Evolutionary conservation across 2,797 vertebrate genomes (phyloP), one percentile per base, ranked within the genome.

Genomic region (Syngnathus rostellatus): DNA sequence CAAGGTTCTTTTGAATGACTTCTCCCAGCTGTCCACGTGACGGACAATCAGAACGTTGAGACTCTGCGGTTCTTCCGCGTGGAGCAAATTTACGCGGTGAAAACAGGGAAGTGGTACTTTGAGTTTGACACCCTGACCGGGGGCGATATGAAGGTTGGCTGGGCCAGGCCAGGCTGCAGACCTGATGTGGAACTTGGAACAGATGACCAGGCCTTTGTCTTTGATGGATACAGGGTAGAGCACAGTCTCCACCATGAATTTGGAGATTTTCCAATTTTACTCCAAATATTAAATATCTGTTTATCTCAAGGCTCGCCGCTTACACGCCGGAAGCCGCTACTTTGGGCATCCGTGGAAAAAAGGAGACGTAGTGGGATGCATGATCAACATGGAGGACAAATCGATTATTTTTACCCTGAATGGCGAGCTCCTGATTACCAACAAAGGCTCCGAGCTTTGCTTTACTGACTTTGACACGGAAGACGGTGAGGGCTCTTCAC

Each of bases 331-430:
- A 12, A 94, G 93, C 72, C 93, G 93, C 66, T 98, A 94, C 86
- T 99, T 99, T 73, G 97, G 95, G 58, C 90, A 92, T 25, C 92
- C 91, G 1, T 99, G 97, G 97, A 94, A 92, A 73, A 89, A 89
- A 45, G 96, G 97, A n/a, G 97, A 99, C 0, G 95, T 99, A 62
- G 97, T 99, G 37, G 97, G 97, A 62, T 99, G 96, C 76, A 95
- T 99, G 96, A 98, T 99, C 81, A 96, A 97, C 80, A 89, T 99
- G 90, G 94, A 97, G 80, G 97, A 99, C 77, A 95, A 97, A 73
- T 97, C 95, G 14, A 99, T 99, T 90, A 96, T 98, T 81, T 99
- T 99, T 87, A 99, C 97, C 8, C 87, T 99, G 69, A 99, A 99
- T 48, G 97, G 97, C 82, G 97, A 98, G 71, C 90, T 99, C 48